Evolutionary conservation across 2,113 vertebrate genomes (phyloP).

Genomic region (Aptenodytes patagonicus): DNA sequence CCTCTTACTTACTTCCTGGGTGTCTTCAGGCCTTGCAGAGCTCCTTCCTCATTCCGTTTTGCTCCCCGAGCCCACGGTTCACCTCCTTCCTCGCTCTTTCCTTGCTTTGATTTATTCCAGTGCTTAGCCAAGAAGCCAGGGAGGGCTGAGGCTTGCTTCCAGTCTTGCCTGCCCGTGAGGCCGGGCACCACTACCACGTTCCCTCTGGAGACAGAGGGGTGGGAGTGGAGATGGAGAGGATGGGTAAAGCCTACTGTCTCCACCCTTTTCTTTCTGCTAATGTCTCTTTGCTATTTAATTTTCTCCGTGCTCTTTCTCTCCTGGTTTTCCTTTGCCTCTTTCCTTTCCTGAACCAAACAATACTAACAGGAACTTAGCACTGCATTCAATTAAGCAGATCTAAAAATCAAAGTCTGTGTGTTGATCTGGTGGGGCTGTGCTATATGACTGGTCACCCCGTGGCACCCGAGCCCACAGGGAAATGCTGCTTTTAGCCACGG

Average conservation of each 20-base stretch:
- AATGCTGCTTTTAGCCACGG: background rate
- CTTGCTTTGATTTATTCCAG: background rate
- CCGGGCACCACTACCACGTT: accelerated
- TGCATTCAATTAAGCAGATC: background rate
- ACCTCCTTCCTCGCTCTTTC: background rate
- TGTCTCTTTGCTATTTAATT: background rate
- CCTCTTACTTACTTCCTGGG: background rate
- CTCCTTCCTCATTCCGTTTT: background rate
- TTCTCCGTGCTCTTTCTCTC: accelerated
- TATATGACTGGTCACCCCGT: accelerated
- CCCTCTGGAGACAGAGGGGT: background rate
- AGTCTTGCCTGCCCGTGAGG: background rate
- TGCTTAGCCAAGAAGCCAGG: background rate
- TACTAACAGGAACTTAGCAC: background rate
- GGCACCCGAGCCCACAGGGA: background rate
- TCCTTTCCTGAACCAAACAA: background rate
- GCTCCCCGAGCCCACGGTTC: accelerated
- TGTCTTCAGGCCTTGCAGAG: background rate
- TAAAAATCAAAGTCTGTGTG: background rate
- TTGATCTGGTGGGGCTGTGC: background rate
- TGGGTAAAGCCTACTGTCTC: background rate
- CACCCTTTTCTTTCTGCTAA: accelerated
- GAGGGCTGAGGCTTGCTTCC: background rate
- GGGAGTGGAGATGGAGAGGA: background rate
- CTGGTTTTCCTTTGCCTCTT: background rate